Evolutionary conservation across 2,888 invertebrate species (phyloP).

Genomic region (Drosophila rellima): DNA sequence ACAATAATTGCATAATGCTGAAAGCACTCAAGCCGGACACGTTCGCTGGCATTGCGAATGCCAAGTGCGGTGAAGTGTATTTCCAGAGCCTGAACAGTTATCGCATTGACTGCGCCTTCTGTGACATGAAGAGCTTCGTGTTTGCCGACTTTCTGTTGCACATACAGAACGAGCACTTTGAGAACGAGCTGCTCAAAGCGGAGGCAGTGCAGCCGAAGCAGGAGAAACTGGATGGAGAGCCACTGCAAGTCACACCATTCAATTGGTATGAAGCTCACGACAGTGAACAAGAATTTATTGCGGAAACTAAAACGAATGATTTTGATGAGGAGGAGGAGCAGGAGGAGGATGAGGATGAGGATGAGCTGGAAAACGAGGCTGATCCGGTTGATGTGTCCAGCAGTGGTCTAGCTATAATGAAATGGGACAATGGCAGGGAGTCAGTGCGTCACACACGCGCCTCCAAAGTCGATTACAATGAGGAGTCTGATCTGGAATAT

Average conservation of each 20-base stretch:
- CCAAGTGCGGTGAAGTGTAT: slow-evolving; percentile 81
- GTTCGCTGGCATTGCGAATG: slow-evolving; percentile 66
- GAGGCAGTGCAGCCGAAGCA: slow-evolving; percentile 50
- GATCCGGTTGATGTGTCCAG: slow-evolving; percentile 36
- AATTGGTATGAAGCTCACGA: slow-evolving; percentile 58
- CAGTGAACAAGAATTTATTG: slow-evolving; percentile 30
- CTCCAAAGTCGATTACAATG: slow-evolving; percentile 57
- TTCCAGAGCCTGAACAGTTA: slow-evolving; percentile 75
- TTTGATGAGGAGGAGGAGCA: neutral
- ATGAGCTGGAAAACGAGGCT: slow-evolving; percentile 21
- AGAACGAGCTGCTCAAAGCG: slow-evolving; percentile 66
- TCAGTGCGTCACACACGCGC: slow-evolving; percentile 44
- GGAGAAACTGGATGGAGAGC: slow-evolving; percentile 29
- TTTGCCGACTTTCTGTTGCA: slow-evolving; percentile 77
- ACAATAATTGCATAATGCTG: slow-evolving; percentile 50
- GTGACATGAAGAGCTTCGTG: slow-evolving; percentile 77
- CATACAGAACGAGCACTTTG: slow-evolving; percentile 78
- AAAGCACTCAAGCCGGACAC: slow-evolving; percentile 64
- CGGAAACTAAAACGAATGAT: slow-evolving; percentile 12
- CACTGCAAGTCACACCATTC: slow-evolving; percentile 51
- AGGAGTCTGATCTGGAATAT: slow-evolving; percentile 40
- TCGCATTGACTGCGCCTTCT: slow-evolving; percentile 75
- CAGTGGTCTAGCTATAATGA: slow-evolving; percentile 53
- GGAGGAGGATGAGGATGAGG: slow-evolving; percentile 13
- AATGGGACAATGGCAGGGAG: slow-evolving; percentile 48